A percentile compares a stretch with the other conserved stretches of the same genome.
Evolutionary conservation across 1,140 invertebrate genomes (phyloP).

Genomic region (Cyphomyrmex costatus): DNA sequence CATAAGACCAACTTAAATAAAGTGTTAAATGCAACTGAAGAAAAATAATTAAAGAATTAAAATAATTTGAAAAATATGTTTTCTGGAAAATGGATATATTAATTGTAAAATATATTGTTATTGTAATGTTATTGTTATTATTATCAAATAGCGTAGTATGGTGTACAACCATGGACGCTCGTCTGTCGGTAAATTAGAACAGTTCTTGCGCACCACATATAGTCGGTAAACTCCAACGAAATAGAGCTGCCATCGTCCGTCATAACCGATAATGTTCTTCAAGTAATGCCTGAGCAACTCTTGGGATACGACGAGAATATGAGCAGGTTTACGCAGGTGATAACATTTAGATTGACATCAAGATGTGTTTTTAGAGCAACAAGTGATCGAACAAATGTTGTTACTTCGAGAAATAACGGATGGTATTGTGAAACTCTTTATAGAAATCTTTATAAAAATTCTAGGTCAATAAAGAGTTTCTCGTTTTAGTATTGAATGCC

Average conservation of each 20-base stretch:
- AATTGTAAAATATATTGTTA: background rate
- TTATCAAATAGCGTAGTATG: background rate
- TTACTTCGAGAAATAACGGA: background rate
- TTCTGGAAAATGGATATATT: background rate
- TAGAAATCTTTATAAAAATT: background rate
- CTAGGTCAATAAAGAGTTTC: background rate
- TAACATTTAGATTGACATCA: slow-evolving; percentile 5
- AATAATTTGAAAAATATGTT: background rate
- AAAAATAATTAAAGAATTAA: background rate
- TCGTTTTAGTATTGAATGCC: background rate
- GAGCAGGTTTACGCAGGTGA: slow-evolving; percentile 13
- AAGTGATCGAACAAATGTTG: slow-evolving; percentile 31
- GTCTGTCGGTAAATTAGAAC: slow-evolving; percentile 58
- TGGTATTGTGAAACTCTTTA: background rate
- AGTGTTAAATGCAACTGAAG: background rate
- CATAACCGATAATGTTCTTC: slow-evolving; percentile 37
- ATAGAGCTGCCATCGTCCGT: slow-evolving; percentile 40
- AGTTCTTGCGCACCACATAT: slow-evolving; percentile 29
- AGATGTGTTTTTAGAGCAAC: slow-evolving; percentile 38
- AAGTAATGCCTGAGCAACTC: background rate
- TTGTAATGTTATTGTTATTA: background rate
- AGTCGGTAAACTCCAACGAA: slow-evolving; percentile 48
- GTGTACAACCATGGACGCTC: slow-evolving; percentile 10
- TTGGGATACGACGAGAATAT: slow-evolving; percentile 10
- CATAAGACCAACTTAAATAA: background rate